Base-by-base conservation (phyloP, 1,140 invertebrate species). In the Bombus cullumanus region DNA sequence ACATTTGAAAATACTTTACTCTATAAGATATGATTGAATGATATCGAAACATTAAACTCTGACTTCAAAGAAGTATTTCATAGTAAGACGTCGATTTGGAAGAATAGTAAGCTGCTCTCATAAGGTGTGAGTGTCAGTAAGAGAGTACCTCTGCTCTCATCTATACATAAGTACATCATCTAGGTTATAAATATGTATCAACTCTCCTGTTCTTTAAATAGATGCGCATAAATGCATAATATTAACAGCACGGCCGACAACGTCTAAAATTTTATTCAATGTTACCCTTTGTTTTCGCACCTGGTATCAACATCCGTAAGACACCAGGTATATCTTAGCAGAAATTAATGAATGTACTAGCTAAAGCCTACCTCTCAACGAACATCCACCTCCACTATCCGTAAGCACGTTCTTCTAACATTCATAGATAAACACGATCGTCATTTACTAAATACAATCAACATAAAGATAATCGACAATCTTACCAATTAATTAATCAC, bases 161-260 rank as follows among this genome's bases (percentile, higher is more conserved):
- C 25, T 71, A 10, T 39, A n/a, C 59, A 22, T 22, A 22, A 22
- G 15, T 39, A 28, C 13, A 22, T 34, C 31, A 3, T 72, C 39
- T n/a, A n/a, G 13, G 37, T 72, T 43, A 73, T 73, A 43, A 73
- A 43, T 73, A 73, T 73, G 41, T 43, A 73, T 73, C 71, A 9
- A 5, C 12, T 12, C 18, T 10, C 1, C 37, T 41, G 25, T 9
- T n/a, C 4, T 5, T 15, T 2, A 22, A 37, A 25, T 34, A 25
- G 1, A 53, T 75, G 43, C 43, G 34, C 41, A 74, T 53, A 31
- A 72, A 43, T 72, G 28, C 6, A 72, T 31, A 13, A 18, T 18
- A 72, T 43, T 3, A 43, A 43, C 28, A 28, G 37, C 69, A n/a
- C 5, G 13, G 6, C 28, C 28, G 9, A 69, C 66, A 25, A 10